Percentiles rank a stretch among this genome's conserved stretches.
phyloP scores from a whole-genome alignment of 2,113 vertebrate genomes.

The Ammodytes marinus region DNA sequence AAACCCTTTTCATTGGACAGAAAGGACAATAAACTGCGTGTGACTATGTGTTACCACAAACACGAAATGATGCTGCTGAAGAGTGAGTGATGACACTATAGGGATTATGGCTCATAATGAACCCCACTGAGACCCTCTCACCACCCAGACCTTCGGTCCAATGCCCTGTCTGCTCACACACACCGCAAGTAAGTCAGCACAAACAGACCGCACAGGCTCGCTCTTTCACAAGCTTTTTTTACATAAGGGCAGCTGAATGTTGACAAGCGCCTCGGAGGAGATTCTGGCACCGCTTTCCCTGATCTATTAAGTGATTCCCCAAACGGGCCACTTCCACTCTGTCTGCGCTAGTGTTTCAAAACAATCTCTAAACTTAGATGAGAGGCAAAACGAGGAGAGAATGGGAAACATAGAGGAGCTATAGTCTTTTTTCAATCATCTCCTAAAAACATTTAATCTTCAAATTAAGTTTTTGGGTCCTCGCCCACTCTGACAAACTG shows the following conservation, averaged over 20 bases:
- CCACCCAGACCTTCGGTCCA: constrained; percentile 21
- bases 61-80: constrained; percentile 58
- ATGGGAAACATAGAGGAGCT: constrained; percentile 1
- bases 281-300: constrained; percentile 28
- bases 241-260: constrained; percentile 39
- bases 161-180: constrained; percentile 51
- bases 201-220: constrained; percentile 20
- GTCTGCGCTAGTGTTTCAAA: constrained; percentile 44
- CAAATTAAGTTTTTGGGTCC: constrained; percentile 3
- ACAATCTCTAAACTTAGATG: constrained; percentile 30
- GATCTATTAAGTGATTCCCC: constrained; percentile 62
- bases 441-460: constrained; percentile 22
- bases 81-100: constrained; percentile 25
- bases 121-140: constrained; percentile 67
- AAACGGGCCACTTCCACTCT: constrained; percentile 27
- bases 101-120: constrained; percentile 67
- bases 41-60: constrained; percentile 39
- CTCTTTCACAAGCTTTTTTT: not conserved
- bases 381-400: constrained; percentile 20
- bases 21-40: constrained; percentile 21
- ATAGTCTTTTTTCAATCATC: constrained; percentile 17
- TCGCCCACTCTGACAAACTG: not conserved
- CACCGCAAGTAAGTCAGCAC: constrained; percentile 10
- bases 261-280: constrained; percentile 59
- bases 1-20: constrained; percentile 42